phyloP scores from a whole-genome alignment of 2,888 invertebrate species.

The Bembecia ichneumoniformis region DNA sequence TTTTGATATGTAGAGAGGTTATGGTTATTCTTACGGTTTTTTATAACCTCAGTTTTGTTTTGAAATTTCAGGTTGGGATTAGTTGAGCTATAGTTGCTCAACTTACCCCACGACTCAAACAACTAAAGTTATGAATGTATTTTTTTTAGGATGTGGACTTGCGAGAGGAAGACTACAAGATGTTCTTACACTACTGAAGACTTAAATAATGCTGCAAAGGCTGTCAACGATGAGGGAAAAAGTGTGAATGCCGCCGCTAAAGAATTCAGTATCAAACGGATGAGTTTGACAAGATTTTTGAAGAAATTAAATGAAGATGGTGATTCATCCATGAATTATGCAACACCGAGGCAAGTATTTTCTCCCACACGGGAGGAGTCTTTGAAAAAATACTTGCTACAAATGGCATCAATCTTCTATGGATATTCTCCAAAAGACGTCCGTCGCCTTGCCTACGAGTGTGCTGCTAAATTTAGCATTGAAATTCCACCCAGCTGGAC shows the following conservation, averaged over 20 bases:
- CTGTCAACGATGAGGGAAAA: constrained; percentile 11
- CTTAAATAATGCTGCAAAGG: constrained; percentile 13
- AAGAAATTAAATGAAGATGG: constrained; percentile 12
- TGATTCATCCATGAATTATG: constrained; percentile 13
- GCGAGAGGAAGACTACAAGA: constrained; percentile 12
- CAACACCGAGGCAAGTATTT: constrained; percentile 15
- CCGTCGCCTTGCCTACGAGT: constrained; percentile 15
- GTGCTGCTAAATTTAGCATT: constrained; percentile 12
- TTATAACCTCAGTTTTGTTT: constrained; percentile 13
- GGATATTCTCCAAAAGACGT: constrained; percentile 15
- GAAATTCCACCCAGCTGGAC: constrained; percentile 10
- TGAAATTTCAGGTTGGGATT: constrained; percentile 12
- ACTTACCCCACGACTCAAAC: constrained; percentile 4
- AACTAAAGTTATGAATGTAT: constrained; percentile 7
- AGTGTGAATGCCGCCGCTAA: constrained; percentile 13
- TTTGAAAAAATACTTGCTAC: constrained; percentile 13
- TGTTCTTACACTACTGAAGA: constrained; percentile 13
- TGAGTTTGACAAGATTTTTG: constrained; percentile 16
- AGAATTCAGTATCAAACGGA: constrained; percentile 17
- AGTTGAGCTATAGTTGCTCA: constrained; percentile 12
- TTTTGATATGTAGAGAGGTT: neutral
- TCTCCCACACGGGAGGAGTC: constrained; percentile 6
- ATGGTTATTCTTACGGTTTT: constrained; percentile 8
- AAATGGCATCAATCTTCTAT: constrained; percentile 14
- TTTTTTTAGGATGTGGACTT: constrained; percentile 14